phyloP scores from a whole-genome alignment of 2,113 vertebrate genomes.

The Syrrhaptes paradoxus region DNA sequence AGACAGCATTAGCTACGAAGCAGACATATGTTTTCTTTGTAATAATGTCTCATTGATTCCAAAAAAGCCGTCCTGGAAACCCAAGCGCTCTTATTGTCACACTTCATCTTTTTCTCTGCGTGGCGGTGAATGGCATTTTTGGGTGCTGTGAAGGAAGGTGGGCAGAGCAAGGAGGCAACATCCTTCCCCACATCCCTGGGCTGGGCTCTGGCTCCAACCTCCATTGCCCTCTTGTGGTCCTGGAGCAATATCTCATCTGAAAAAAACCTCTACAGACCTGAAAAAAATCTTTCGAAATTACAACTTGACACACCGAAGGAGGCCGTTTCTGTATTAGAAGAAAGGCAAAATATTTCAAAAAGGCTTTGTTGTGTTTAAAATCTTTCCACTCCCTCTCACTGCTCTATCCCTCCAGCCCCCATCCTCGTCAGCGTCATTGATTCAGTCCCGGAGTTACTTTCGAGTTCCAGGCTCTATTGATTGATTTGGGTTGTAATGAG shows the following conservation, averaged over 20 bases:
- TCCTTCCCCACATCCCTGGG: background rate
- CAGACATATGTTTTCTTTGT: background rate
- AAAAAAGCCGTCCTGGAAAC: background rate
- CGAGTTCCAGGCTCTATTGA: conserved; percentile 37
- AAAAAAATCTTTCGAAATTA: background rate
- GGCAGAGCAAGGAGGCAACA: background rate
- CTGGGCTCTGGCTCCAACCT: background rate
- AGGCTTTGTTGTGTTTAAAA: background rate
- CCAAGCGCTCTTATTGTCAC: background rate
- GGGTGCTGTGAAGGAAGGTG: background rate
- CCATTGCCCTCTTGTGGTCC: conserved; percentile 56
- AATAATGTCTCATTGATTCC: conserved; percentile 23
- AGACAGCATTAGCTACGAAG: background rate
- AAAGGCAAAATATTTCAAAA: background rate
- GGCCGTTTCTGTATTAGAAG: background rate
- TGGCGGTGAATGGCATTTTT: background rate
- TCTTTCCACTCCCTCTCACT: background rate
- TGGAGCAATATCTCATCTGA: background rate
- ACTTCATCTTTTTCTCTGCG: background rate
- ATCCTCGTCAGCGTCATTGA: background rate
- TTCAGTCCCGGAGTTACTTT: conserved; percentile 1
- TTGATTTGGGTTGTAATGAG: conserved; percentile 11
- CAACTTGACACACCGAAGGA: background rate
- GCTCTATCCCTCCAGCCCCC: background rate
- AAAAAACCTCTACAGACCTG: background rate